A percentile compares a stretch with the other conserved stretches of the same genome.
Conservation (phyloP, 1,140 invertebrate species). For the Drosophila ogumai region DNA sequence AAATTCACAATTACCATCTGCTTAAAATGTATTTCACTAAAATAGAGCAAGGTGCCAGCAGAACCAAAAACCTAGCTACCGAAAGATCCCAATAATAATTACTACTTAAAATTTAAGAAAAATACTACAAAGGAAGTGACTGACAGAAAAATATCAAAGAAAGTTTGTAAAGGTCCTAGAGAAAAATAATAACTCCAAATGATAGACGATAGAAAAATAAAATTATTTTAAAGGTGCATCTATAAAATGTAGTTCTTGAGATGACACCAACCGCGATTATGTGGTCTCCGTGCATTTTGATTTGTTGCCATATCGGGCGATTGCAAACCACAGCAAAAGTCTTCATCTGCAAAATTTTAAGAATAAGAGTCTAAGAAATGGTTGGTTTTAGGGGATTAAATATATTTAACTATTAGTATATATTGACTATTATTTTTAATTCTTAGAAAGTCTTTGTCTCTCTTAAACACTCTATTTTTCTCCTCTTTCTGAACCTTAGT, state of each 20-base stretch:
- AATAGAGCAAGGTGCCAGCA: conserved; percentile 7
- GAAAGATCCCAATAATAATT: conserved; percentile 7
- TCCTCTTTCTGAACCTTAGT: neutral
- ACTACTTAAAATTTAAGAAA: neutral
- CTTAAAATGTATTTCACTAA: neutral
- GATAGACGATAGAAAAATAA: neutral
- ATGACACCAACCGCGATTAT: conserved; percentile 82
- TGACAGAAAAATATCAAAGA: neutral
- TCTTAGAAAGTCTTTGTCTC: neutral
- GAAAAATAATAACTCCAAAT: neutral
- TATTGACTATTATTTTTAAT: neutral
- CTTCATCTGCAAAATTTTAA: conserved; percentile 91
- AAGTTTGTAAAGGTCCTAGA: neutral
- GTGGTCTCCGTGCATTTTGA: conserved; percentile 83
- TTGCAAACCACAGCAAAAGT: conserved; percentile 93
- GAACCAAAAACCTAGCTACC: conserved; percentile 17
- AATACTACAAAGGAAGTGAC: neutral
- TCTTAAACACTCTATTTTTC: neutral
- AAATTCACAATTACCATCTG: neutral
- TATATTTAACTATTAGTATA: neutral
- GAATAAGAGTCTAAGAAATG: conserved; percentile 20
- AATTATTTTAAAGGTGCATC: conserved; percentile 1
- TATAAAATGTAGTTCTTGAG: conserved; percentile 2
- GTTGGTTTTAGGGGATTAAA: neutral
- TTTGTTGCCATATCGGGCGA: conserved; percentile 89